Evolutionary conservation across 2,888 invertebrate genomes (phyloP).

Genomic region (Eupithecia dodoneata): DNA sequence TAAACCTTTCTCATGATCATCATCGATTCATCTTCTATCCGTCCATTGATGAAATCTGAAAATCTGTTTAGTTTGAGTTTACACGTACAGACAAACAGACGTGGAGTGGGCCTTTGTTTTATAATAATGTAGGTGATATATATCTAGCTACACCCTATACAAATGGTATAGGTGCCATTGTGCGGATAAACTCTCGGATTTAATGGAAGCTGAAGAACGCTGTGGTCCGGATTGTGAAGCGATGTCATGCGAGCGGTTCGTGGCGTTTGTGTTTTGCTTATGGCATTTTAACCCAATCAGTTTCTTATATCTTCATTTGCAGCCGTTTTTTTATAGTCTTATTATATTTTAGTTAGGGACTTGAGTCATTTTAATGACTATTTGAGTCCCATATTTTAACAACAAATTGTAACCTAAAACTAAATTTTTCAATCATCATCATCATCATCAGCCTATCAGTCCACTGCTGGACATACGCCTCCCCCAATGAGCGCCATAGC

Average conservation of each 20-base stretch:
- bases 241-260: conserved; percentile 16
- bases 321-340: not conserved
- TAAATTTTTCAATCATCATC: too few species aligned
- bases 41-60: not conserved
- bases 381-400: too few species aligned
- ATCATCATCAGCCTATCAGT: too few species aligned
- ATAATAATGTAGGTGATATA: not conserved
- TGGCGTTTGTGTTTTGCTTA: not conserved
- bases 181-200: conserved; percentile 35
- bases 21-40: not conserved
- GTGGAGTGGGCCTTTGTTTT: not conserved
- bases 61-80: not conserved
- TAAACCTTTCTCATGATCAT: not conserved
- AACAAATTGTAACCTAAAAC: too few species aligned
- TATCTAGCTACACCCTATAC: not conserved
- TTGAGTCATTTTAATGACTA: too few species aligned
- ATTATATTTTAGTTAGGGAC: too few species aligned
- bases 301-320: not conserved
- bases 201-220: conserved; percentile 41
- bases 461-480: too few species aligned
- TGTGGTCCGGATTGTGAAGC: conserved; percentile 19
- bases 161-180: conserved; percentile 17
- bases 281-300: not conserved
- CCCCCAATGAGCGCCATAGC: too few species aligned
- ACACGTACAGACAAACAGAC: conserved; percentile 10